These are phyloP conservation scores for Porites evermanni DNA, from an alignment of 92 coral and sea anemone genomes.

Conservation along the genomic window DNA sequence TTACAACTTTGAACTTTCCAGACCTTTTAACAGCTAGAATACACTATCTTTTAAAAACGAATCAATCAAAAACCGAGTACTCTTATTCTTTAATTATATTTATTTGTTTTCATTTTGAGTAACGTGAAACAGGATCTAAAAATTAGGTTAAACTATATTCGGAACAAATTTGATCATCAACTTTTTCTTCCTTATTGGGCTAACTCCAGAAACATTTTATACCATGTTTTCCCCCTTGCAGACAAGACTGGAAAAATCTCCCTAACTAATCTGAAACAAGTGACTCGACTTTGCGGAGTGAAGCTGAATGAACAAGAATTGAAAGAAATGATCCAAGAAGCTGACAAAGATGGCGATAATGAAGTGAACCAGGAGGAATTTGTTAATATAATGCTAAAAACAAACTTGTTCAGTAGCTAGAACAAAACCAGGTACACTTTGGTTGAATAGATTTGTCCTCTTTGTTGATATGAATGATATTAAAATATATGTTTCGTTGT, in stretches of 20 bases:
- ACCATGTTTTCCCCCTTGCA: conserved; percentile 10
- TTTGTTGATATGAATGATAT: too few relatives aligned
- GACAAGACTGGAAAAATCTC: conserved; percentile 92
- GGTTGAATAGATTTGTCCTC: neutral
- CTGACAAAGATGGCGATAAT: conserved; percentile 94
- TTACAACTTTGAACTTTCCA: too few relatives aligned
- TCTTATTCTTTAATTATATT: too few relatives aligned
- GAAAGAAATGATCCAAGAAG: conserved; percentile 94
- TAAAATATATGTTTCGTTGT: too few relatives aligned
- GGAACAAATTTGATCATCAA: too few relatives aligned
- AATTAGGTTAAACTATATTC: too few relatives aligned
- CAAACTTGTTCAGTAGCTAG: conserved; percentile 72
- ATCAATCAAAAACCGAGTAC: too few relatives aligned
- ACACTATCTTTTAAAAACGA: too few relatives aligned
- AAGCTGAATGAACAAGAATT: conserved; percentile 94
- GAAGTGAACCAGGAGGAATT: conserved; percentile 91
- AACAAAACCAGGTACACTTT: neutral
- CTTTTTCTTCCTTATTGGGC: too few relatives aligned
- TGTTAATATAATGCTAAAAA: conserved; percentile 88
- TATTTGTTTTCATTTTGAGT: too few relatives aligned
- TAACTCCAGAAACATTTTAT: neutral
- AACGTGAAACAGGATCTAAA: too few relatives aligned
- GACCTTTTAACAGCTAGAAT: too few relatives aligned
- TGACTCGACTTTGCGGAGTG: conserved; percentile 83
- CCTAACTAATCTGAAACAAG: conserved; percentile 82